A percentile compares a stretch with the other conserved stretches of the same genome.
These are phyloP conservation scores for Cerceris ruficornis DNA, from an alignment of 2,888 invertebrate species.

Conservation along the genomic window DNA sequence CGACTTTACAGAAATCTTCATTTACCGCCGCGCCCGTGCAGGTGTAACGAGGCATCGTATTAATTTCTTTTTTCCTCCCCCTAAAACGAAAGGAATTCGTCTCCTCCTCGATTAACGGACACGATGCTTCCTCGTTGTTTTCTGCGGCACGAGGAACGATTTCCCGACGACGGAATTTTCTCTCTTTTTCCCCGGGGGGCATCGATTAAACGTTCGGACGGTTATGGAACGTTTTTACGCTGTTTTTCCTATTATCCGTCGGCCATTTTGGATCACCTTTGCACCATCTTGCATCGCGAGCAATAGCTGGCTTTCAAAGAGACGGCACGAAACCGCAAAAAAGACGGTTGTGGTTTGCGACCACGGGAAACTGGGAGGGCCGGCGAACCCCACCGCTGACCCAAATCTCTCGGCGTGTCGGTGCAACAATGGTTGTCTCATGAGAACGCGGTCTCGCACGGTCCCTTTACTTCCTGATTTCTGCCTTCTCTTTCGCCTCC, in stretches of 20 bases:
- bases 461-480: constrained; percentile 67
- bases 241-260: constrained; percentile 58
- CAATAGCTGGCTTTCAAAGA: constrained; percentile 61
- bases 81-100: no score
- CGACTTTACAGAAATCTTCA: not conserved
- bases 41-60: not conserved
- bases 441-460: constrained; percentile 70
- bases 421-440: constrained; percentile 69
- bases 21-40: not conserved
- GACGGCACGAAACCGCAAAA: constrained; percentile 68
- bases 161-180: not conserved
- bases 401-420: constrained; percentile 69
- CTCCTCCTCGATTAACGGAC: no score
- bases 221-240: constrained; percentile 40
- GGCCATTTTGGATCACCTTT: constrained; percentile 61
- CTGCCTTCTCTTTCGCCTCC: constrained; percentile 56
- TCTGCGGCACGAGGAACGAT: not conserved
- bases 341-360: constrained; percentile 64
- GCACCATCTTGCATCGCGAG: constrained; percentile 60
- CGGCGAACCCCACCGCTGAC: constrained; percentile 71
- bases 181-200: not conserved
- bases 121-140: not conserved
- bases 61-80: not conserved
- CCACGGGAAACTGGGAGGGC: constrained; percentile 72
- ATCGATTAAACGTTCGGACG: not conserved